Evolutionary conservation across 2,113 vertebrate genomes (phyloP), one percentile per base, ranked within the genome.

Genomic region (Brachypteracias leptosomus): DNA sequence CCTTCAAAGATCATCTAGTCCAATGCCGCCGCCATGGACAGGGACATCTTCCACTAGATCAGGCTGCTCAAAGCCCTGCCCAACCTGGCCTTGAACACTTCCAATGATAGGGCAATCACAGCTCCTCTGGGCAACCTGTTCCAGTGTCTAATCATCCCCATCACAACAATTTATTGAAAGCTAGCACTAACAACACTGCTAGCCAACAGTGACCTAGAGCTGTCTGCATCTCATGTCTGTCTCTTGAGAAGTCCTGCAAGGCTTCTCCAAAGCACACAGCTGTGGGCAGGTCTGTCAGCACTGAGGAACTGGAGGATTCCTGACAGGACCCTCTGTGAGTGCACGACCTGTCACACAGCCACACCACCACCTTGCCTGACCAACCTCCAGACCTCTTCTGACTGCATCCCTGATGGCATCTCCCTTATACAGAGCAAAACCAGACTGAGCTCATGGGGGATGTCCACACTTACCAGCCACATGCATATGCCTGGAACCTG

Each of bases 281-380:
- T 52, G 35, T 5, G 4, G 18, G 44, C 57, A 89, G 46, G 7
- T 28, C n/a, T 85, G 93, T 15, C 68, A 66, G 44, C 73, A 46
- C 8, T 2, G 2, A 74, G 24, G 22, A 70, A 66, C 22, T 5
- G 1, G 11, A n/a, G 18, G 22, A 24, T 22, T 67, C 31, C 72
- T 29, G 61, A n/a, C 54, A 52, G 28, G 33, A 42, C 10, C 11
- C 28, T 28, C 44, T 35, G 22, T 0, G 2, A 54, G 49, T 1
- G 7, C 49, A 47, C 10, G 4, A 13, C 59, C 47, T 52, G 59
- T n/a, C 49, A 29, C 63, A 76, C 0, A 4, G n/a, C 26, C 13
- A 1, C 10, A 14, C 16, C 73, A 51, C 9, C 1, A 1, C 40
- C 7, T 8, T 0, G 0, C 59, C 79, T 24, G 49, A 47, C 26